Evolutionary conservation across 2,113 vertebrate species (phyloP), one percentile per base, ranked within the genome.

Genomic region (Aepyceros melampus): DNA sequence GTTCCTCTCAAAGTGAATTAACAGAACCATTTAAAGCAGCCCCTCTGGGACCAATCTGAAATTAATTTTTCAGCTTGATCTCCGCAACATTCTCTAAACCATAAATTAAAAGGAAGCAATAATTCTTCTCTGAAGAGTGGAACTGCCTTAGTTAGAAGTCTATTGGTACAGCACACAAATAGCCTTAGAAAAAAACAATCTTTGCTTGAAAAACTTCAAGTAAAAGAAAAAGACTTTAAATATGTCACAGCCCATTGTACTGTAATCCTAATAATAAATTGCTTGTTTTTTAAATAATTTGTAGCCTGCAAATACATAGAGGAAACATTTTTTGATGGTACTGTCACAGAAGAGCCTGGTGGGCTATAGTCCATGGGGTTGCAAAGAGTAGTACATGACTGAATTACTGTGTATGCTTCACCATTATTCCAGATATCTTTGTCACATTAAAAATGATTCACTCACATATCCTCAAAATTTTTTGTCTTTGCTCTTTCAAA

Each of bases 1-100:
- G n/a, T 76, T 89, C 27, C n/a, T 89, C 51, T 83, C 81, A 94
- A 94, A 92, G 62, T 79, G 82, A 93, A 95, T 94, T 92, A 95
- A 95, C 51, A 79, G 91, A 97, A 56, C 82, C 64, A 94, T 84
- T 94, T 95, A 76, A 96, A 92, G 93, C 74, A 96, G 83, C 14
- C 56, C 56, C 47, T 84, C 88, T 84, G 96, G 85, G 95, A 92
- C n/a, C 64, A 97, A 90, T 92, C 33, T 64, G 90, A 97, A 95
- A 97, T 95, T 84, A 92, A 74, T 89, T 92, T 95, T 94, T 81
- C 51, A 94, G 81, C 83, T 81, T 94, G 93, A 87, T 71, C 55
- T 81, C 96, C 2, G 12, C 67, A 92, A 93, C 45, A 94, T 92
- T 97, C 94, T 90, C 74, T 92, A 92, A 94, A 31, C 29, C 64